A percentile compares a stretch with the other conserved stretches of the same genome.
phyloP scores from a whole-genome alignment of 2,888 invertebrate genomes.

The Pharmacophagus antenor region DNA sequence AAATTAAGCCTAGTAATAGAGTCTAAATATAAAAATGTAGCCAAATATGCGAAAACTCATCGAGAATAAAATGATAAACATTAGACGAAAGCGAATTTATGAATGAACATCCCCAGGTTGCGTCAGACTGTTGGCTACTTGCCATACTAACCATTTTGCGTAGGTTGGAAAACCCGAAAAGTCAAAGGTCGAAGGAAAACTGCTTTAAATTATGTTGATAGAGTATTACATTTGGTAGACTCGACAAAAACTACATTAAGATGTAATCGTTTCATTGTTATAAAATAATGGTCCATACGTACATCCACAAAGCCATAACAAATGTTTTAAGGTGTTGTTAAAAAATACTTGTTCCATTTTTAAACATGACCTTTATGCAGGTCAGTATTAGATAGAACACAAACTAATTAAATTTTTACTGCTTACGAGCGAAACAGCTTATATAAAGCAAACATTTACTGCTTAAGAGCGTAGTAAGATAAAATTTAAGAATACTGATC shows the following conservation, averaged over 20 bases:
- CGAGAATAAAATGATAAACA: constrained; percentile 30
- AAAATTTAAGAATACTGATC: too few species aligned
- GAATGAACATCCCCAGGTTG: constrained; percentile 52
- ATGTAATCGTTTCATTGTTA: neutral
- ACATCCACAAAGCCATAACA: neutral
- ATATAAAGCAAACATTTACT: too few species aligned
- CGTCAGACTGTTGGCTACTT: constrained; percentile 52
- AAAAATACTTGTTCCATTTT: neutral
- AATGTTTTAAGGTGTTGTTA: neutral
- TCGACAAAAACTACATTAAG: neutral
- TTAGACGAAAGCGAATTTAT: constrained; percentile 47
- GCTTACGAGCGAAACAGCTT: too few species aligned
- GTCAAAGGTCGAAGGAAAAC: constrained; percentile 52
- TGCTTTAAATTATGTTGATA: constrained; percentile 21
- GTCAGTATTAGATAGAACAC: too few species aligned
- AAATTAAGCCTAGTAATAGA: neutral
- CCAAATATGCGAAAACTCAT: constrained; percentile 18
- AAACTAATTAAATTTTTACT: too few species aligned
- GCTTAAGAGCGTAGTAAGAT: too few species aligned
- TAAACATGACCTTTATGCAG: too few species aligned
- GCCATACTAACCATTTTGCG: constrained; percentile 52
- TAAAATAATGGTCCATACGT: neutral
- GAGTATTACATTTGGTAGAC: constrained; percentile 13
- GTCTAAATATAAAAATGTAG: constrained; percentile 1
- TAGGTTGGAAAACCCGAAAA: constrained; percentile 54